A percentile compares a stretch with the other conserved stretches of the same genome.
phyloP scores from a whole-genome alignment of 2,797 vertebrate species.

The Hafferia zeledoni region DNA sequence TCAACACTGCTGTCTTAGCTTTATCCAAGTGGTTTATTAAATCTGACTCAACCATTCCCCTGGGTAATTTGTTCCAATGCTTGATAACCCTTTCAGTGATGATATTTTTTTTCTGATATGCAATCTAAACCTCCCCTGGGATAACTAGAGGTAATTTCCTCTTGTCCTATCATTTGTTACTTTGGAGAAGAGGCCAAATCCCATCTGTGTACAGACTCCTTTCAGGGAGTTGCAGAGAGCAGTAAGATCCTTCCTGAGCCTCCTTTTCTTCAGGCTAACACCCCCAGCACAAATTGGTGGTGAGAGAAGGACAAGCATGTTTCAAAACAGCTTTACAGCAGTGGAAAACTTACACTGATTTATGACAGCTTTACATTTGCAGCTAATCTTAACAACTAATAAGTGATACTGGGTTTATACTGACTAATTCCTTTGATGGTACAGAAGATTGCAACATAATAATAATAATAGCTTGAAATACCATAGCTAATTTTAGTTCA shows the following conservation, averaged over 20 bases:
- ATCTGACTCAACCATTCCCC: neutral
- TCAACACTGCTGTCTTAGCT: neutral
- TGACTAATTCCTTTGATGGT: neutral
- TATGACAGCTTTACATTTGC: neutral
- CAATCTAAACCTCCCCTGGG: neutral
- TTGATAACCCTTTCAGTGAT: neutral
- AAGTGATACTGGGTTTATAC: neutral
- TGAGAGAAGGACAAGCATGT: neutral
- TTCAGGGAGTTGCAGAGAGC: neutral
- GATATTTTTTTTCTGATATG: neutral
- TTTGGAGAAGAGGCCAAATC: neutral
- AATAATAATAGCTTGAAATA: slow-evolving; percentile 14
- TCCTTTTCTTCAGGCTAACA: neutral
- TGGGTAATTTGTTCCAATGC: neutral
- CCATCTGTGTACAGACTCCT: accelerated
- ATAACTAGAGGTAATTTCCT: neutral
- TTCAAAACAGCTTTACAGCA: neutral
- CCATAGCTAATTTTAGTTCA: slow-evolving; percentile 41
- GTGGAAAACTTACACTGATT: neutral
- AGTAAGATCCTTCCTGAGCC: neutral
- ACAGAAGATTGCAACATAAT: neutral
- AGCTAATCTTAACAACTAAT: neutral
- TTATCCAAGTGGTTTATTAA: neutral
- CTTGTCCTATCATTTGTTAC: too few species aligned
- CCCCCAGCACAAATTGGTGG: neutral